Conservation (phyloP, 2,888 invertebrate species). For the Strigamia transsilvanica region DNA sequence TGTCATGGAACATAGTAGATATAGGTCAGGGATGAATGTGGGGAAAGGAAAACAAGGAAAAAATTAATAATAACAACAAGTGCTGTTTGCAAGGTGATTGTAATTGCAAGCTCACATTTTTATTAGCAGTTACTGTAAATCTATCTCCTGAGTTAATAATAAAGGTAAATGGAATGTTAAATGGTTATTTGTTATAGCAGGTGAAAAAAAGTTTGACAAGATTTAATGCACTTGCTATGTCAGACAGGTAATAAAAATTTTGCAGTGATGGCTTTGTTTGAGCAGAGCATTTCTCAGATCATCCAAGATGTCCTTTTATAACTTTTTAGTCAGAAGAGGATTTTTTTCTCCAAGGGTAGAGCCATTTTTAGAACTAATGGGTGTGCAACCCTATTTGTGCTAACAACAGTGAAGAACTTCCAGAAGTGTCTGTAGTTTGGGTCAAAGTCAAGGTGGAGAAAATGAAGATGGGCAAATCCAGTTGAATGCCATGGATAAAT, state of each 20-base stretch:
- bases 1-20: conserved; percentile 27
- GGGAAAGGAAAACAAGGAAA: not conserved
- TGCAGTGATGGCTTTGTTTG: not conserved
- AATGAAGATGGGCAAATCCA: not conserved
- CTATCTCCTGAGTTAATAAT: too few species aligned
- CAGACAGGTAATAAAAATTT: conserved; percentile 21
- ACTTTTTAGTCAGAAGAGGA: not conserved
- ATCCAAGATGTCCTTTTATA: conserved; percentile 23
- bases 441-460: conserved; percentile 27
- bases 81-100: not conserved
- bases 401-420: conserved; percentile 9
- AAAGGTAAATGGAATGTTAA: not conserved
- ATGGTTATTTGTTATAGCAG: not conserved
- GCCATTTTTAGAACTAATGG: conserved; percentile 26
- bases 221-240: conserved; percentile 5
- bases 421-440: not conserved
- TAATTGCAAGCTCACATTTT: not conserved
- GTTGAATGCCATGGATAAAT: too few species aligned
- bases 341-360: conserved; percentile 1
- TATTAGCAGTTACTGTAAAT: conserved; percentile 9
- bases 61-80: conserved; percentile 14
- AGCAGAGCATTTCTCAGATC: not conserved
- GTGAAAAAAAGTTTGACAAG: not conserved
- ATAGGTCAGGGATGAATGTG: conserved; percentile 16
- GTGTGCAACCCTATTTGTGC: not conserved